Evolutionary conservation across 2,888 invertebrate genomes (phyloP), one percentile per base, ranked within the genome.

Genomic region (Monoplex corrugatus): DNA sequence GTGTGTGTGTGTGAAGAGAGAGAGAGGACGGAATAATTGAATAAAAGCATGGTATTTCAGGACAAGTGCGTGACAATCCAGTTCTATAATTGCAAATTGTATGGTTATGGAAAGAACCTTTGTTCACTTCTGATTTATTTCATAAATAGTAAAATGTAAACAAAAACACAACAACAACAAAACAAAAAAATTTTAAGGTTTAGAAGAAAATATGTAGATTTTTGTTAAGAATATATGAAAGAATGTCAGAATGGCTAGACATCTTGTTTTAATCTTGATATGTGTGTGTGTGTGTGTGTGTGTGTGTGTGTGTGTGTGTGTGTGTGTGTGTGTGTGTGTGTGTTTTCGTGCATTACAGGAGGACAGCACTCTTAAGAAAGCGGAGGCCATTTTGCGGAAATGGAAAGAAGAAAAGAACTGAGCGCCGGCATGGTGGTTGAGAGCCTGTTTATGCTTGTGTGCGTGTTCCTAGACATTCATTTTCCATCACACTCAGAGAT

Each of bases 351-450:
- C 19, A 45, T 92, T 94, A 72, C 93, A 96, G 96, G 93, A 95
- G 91, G 96, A 96, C 90, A 92, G 92, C 83, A 96, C 96, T 40
- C 91, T 96, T 80, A 93, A 94, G 16, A 93, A 94, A 86, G 96
- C 96, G 45, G 95, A 92, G 50, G 92, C 95, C 75, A 95, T 96
- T 83, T 72, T 88, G 32, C 57, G 44, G 23, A 88, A 88, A 2
- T 88, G 88, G 88, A 84, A 57, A 57, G 38, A 84, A 57, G 84
- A 84, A 57, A 16, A 19, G 10, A 78, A n/a, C n/a, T n/a, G n/a
- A n/a, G n/a, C n/a, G n/a, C n/a, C n/a, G n/a, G n/a, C n/a, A n/a
- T n/a, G 68, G 28, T 68, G n/a, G 68, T 68, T 23, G 16, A 28
- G 23, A 6, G 68, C 23, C 68, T 50, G 75, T 16, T 16, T 1